Evolutionary conservation across 2,888 invertebrate genomes (phyloP), one percentile per base, ranked within the genome.

Genomic region (Oegoconia quadripuncta): DNA sequence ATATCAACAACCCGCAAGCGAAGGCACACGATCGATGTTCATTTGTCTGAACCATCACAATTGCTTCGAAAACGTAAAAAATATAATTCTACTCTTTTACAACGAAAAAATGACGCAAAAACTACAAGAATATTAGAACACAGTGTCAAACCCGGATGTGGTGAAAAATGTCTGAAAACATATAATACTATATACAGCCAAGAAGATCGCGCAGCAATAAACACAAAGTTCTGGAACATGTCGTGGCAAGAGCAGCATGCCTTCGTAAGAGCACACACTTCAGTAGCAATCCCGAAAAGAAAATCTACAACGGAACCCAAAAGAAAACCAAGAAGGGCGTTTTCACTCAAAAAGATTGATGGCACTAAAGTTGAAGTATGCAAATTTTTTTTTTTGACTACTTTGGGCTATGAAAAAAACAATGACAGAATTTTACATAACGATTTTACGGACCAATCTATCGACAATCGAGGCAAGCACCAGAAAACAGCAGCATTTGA

Each of bases 381-480:
- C 17, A 48, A 44, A 39, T 29, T 39, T 9, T 44, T 41, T 41
- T 49, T 49, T 25, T 25, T 45, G 5, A 46, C 45, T n/a, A 45
- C 48, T 23, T 20, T 47, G 18, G 48, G 51, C 1, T 50, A 40
- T 8, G 7, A 31, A 7, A 44, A 29, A 37, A 40, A 28, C 7
- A 53, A 51, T 36, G 47, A 52, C 22, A 42, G 36, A 25, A 38
- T 50, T 22, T 33, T 55, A 13, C 31, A 43, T 27, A 20, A 16
- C 11, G 35, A 9, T 31, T 26, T 31, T 16, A 23, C 3, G 9
- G 3, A 13, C 9, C 11, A 27, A 22, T n/a, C 14, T 30, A 12
- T 7, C 4, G 8, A 13, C 14, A 11, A 20, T 16, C 32, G 40
- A 22, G 48, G 53, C 3, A 48, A 47, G 37, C 46, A 55, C 15